phyloP scores from a whole-genome alignment of 1,140 invertebrate species.

The Zaprionus inermis region DNA sequence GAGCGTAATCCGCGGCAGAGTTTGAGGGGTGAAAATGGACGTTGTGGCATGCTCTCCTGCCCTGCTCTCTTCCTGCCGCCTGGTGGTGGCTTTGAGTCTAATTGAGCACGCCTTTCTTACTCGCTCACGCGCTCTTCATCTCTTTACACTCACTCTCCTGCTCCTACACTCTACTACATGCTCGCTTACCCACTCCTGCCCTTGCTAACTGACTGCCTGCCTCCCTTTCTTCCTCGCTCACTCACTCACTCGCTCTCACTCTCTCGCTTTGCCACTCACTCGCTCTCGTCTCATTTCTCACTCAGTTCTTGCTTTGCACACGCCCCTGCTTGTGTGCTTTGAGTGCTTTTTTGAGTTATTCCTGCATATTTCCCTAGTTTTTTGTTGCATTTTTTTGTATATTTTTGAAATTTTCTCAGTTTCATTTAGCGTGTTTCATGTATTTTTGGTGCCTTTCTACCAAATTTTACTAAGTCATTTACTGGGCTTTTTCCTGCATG shows the following conservation, averaged over 20 bases:
- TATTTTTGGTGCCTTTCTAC: too few species aligned
- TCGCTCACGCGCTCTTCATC: conserved; percentile 1
- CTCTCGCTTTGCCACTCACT: neutral
- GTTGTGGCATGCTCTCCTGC: neutral
- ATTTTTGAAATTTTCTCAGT: too few species aligned
- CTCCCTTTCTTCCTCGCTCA: neutral
- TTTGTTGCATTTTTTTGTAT: too few species aligned
- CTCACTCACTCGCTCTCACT: neutral
- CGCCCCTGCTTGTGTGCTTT: conserved; percentile 45
- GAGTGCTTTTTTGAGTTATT: conserved; percentile 12
- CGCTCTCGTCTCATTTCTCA: conserved; percentile 7
- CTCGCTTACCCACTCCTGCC: too few species aligned
- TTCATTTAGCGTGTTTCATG: too few species aligned
- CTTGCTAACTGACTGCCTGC: neutral
- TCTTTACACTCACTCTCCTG: conserved; percentile 5
- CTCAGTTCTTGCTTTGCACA: conserved; percentile 24
- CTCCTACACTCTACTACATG: too few species aligned
- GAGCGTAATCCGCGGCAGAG: conserved; percentile 67
- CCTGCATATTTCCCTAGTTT: too few species aligned
- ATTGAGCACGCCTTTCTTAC: neutral
- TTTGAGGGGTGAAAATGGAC: conserved; percentile 33
- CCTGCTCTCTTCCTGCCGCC: neutral
- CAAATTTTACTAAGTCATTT: too few species aligned
- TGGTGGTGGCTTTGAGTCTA: conserved; percentile 45
- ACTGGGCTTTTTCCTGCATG: too few species aligned